Conservation (phyloP, 2,888 invertebrate genomes). For the Aspidapion aeneum region DNA sequence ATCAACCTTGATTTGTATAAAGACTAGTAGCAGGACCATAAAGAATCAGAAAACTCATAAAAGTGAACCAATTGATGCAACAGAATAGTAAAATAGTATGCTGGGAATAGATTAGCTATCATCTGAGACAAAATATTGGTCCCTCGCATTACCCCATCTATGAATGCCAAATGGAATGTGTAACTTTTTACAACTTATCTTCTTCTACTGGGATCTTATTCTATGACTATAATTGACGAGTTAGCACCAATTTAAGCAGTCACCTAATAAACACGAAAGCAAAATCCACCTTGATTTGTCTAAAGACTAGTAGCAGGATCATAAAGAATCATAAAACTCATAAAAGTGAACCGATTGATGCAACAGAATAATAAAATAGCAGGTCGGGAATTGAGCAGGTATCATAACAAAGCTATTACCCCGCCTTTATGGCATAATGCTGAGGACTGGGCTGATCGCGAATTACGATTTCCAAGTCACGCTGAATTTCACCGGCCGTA, state of each 20-base stretch:
- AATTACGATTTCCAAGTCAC: slow-evolving; percentile 35
- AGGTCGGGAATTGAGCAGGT: slow-evolving; percentile 40
- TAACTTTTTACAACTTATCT: no score
- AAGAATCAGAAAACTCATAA: slow-evolving; percentile 29
- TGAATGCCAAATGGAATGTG: no score
- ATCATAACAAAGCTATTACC: slow-evolving; percentile 45
- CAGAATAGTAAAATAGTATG: slow-evolving; percentile 37
- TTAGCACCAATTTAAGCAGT: no score
- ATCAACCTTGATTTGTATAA: background rate
- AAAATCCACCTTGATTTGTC: slow-evolving; percentile 6
- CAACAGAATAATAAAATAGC: slow-evolving; percentile 37
- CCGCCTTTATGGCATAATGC: slow-evolving; percentile 44
- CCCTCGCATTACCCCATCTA: no score
- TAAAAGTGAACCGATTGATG: slow-evolving; percentile 28
- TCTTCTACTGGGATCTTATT: no score
- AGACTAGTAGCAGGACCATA: background rate
- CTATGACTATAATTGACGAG: no score
- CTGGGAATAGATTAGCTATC: slow-evolving; percentile 39
- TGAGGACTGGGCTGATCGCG: slow-evolving; percentile 33
- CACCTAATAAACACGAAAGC: no score
- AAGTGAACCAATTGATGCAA: slow-evolving; percentile 27
- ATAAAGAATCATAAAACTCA: slow-evolving; percentile 27
- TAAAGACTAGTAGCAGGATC: background rate
- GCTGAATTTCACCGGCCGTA: slow-evolving; percentile 25
- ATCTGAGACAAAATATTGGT: no score